Percentiles rank a stretch among this genome's conserved stretches.
Conservation (phyloP, 2,888 invertebrate genomes). For the Polymixis flavicincta region DNA sequence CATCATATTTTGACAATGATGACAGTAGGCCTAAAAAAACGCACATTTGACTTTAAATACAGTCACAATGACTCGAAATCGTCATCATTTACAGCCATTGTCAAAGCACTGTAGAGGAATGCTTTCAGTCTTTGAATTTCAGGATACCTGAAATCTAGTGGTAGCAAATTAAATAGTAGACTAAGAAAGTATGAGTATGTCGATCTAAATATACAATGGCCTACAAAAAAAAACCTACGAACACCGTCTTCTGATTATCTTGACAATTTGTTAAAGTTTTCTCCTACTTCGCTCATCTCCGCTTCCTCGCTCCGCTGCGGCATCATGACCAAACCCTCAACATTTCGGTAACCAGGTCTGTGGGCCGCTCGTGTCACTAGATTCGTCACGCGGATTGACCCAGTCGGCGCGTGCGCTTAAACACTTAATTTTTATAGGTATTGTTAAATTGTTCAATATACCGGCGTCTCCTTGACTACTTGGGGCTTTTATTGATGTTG, state of each 20-base stretch:
- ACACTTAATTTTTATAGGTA: slow-evolving; percentile 67
- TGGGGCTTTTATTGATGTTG: slow-evolving; percentile 23
- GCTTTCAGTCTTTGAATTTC: neutral
- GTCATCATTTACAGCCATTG: neutral
- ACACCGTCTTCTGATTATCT: neutral
- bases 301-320: slow-evolving; percentile 46
- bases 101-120: too few relatives aligned
- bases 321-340: slow-evolving; percentile 34
- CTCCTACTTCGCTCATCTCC: neutral
- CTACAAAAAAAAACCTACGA: neutral
- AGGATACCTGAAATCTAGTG: neutral
- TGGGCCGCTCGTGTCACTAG: slow-evolving; percentile 78
- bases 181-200: neutral
- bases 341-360: slow-evolving; percentile 72
- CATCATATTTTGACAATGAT: neutral
- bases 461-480: slow-evolving; percentile 48
- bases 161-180: neutral
- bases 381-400: slow-evolving; percentile 84
- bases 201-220: neutral
- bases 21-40: neutral
- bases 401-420: slow-evolving; percentile 78
- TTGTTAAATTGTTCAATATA: slow-evolving; percentile 59
- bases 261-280: neutral
- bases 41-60: neutral
- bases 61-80: neutral